A percentile compares a stretch with the other conserved stretches of the same genome.
Evolutionary conservation across 2,797 vertebrate species (phyloP).

Genomic region (Todus mexicanus): DNA sequence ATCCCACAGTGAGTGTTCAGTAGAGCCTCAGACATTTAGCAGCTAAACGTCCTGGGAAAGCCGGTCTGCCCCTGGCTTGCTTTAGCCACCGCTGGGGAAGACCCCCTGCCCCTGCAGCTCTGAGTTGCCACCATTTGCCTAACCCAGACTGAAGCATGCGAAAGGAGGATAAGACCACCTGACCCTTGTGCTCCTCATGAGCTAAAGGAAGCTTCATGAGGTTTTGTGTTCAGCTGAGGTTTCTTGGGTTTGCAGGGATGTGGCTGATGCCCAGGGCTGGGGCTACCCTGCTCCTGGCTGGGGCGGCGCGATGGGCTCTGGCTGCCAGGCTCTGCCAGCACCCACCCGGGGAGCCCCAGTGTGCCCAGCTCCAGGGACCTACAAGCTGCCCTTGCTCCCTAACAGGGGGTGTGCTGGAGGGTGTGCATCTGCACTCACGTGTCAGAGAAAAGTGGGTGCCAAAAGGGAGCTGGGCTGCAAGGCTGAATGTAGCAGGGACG

Average conservation of each 20-base stretch:
- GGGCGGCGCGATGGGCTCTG: accelerated
- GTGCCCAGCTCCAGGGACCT: neutral
- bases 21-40: neutral
- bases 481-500: neutral
- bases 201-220: neutral
- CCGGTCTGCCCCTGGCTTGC: neutral
- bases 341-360: accelerated
- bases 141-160: accelerated
- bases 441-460: neutral
- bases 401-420: accelerated
- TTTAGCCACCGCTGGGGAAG: neutral
- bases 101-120: neutral
- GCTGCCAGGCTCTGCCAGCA: neutral
- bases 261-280: neutral
- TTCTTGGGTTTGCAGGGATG: neutral
- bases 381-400: neutral
- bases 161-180: accelerated
- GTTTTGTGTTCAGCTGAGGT: neutral
- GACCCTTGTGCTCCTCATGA: neutral
- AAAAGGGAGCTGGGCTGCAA: neutral
- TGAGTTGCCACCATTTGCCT: accelerated
- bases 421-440: accelerated
- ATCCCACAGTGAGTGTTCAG: neutral
- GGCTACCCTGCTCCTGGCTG: neutral
- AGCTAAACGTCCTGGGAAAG: neutral